A percentile compares a stretch with the other conserved stretches of the same genome.
Conservation (phyloP, 2,888 invertebrate species). For the Drosophila colorata region DNA sequence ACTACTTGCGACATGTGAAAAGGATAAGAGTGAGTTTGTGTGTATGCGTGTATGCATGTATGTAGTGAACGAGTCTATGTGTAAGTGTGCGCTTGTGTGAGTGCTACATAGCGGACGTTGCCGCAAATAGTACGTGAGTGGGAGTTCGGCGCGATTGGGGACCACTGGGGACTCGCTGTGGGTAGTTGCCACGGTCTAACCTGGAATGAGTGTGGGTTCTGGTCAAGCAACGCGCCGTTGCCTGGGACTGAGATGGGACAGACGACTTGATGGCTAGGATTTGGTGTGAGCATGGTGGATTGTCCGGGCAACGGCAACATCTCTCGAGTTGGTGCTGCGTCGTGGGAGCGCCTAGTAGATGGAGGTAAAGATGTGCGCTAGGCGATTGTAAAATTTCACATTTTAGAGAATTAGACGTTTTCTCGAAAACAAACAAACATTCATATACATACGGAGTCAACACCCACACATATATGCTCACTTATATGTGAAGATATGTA, state of each 20-base stretch:
- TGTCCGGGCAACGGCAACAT: slow-evolving; percentile 68
- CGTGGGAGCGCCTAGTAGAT: slow-evolving; percentile 61
- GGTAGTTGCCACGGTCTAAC: slow-evolving; percentile 71
- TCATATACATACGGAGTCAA: slow-evolving; percentile 10
- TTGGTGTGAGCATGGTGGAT: slow-evolving; percentile 39
- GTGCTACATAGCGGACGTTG: slow-evolving; percentile 67
- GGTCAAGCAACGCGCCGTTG: slow-evolving; percentile 77
- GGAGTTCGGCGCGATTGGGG: slow-evolving; percentile 75
- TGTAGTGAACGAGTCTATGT: slow-evolving; percentile 15
- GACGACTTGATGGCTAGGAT: slow-evolving; percentile 74
- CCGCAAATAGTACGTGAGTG: slow-evolving; percentile 71
- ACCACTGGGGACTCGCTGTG: slow-evolving; percentile 68
- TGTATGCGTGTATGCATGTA: slow-evolving; percentile 25
- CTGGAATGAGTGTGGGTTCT: slow-evolving; percentile 44
- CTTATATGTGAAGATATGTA: slow-evolving; percentile 23
- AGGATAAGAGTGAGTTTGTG: slow-evolving; percentile 73
- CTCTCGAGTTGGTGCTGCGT: slow-evolving; percentile 66
- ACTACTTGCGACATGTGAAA: slow-evolving; percentile 84
- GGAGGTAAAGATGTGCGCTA: slow-evolving; percentile 80
- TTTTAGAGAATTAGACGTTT: slow-evolving; percentile 82
- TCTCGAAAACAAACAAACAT: slow-evolving; percentile 59
- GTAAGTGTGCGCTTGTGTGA: slow-evolving; percentile 33
- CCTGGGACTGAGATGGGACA: slow-evolving; percentile 70
- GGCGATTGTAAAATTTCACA: slow-evolving; percentile 83
- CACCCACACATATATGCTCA: slow-evolving; percentile 13